Conservation (phyloP, 2,113 vertebrate genomes). For the Eurystomus gularis region DNA sequence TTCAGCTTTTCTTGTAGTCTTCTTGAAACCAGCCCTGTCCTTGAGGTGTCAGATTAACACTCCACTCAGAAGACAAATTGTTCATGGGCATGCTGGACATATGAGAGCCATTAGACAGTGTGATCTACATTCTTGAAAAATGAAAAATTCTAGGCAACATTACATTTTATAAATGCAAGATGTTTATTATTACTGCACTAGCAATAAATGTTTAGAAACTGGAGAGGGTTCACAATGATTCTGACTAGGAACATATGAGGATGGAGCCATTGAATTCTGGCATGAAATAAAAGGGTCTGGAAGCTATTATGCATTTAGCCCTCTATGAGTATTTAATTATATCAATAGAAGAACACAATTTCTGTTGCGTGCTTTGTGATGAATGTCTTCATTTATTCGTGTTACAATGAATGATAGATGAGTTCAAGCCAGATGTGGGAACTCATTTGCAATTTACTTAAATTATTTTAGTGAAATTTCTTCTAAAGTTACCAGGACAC, state of each 20-base stretch:
- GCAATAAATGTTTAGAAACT: conserved; percentile 86
- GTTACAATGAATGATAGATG: conserved; percentile 76
- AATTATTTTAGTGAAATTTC: conserved; percentile 67
- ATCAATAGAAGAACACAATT: conserved; percentile 82
- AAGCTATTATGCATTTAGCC: conserved; percentile 80
- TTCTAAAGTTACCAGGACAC: conserved; percentile 60
- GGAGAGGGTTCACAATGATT: conserved; percentile 79
- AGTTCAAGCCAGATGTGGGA: conserved; percentile 73
- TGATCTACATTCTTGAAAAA: conserved; percentile 80
- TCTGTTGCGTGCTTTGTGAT: conserved; percentile 79
- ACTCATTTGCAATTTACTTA: conserved; percentile 69
- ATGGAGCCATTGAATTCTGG: conserved; percentile 79
- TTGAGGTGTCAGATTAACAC: conserved; percentile 85
- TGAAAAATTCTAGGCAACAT: conserved; percentile 83
- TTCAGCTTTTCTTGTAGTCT: conserved; percentile 59
- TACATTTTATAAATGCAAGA: conserved; percentile 85
- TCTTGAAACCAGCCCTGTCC: conserved; percentile 74
- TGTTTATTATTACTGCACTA: conserved; percentile 83
- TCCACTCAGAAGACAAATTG: conserved; percentile 80
- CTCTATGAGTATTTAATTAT: conserved; percentile 83
- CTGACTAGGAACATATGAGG: conserved; percentile 83
- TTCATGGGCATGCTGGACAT: conserved; percentile 76
- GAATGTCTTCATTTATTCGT: conserved; percentile 82
- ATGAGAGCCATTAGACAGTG: conserved; percentile 80
- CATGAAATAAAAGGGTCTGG: conserved; percentile 80